Evolutionary conservation across 2,113 vertebrate species (phyloP).

Genomic region (Oreochromis tanganicae): DNA sequence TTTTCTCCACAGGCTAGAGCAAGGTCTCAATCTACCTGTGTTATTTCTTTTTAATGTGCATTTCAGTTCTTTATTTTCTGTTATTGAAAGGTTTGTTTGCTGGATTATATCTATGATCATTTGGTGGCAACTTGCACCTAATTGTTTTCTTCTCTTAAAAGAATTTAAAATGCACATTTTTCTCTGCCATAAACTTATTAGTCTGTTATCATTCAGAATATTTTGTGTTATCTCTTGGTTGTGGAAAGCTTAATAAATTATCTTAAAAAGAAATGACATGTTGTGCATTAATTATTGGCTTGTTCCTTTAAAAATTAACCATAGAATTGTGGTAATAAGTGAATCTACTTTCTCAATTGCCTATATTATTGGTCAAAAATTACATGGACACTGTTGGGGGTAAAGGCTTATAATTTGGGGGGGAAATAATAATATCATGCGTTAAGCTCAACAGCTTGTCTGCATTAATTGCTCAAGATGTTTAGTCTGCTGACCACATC

Average conservation of each 20-base stretch:
- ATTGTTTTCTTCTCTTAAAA: background rate
- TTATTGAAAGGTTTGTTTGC: background rate
- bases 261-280: background rate
- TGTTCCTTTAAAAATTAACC: background rate
- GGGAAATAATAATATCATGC: no score
- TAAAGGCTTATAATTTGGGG: background rate
- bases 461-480: background rate
- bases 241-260: slow-evolving; percentile 14
- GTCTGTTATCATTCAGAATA: background rate
- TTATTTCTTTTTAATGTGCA: background rate
- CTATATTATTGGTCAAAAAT: background rate
- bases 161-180: background rate
- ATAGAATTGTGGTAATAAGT: background rate
- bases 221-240: background rate
- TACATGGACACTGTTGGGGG: background rate
- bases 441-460: background rate
- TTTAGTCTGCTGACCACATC: background rate
- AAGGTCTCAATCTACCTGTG: background rate
- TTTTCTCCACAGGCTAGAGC: background rate
- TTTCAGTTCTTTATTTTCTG: background rate
- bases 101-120: background rate
- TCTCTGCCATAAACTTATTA: background rate
- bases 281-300: background rate
- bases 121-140: background rate
- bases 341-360: background rate